phyloP scores from a whole-genome alignment of 2,797 vertebrate species.

The Fringilla coelebs region DNA sequence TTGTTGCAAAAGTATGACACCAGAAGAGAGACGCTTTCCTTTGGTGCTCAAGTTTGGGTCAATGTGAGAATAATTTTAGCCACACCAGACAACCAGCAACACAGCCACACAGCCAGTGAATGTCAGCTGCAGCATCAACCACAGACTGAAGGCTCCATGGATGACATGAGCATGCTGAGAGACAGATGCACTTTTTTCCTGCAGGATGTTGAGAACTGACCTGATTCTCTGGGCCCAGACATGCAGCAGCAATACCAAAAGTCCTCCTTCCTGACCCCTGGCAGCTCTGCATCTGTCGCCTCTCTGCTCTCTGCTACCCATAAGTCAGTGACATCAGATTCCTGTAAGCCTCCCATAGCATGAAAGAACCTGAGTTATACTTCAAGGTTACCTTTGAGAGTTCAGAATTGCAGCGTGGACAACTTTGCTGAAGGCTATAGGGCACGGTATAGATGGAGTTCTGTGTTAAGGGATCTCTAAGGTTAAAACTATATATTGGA shows the following conservation, averaged over 20 bases:
- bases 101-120: not conserved
- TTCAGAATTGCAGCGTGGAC: not conserved
- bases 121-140: not conserved
- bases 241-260: not conserved
- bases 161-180: not conserved
- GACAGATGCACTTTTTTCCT: not conserved
- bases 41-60: not conserved
- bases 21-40: not conserved
- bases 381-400: slow-evolving; percentile 25
- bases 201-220: not conserved
- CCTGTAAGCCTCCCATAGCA: not conserved
- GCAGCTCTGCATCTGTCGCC: not conserved
- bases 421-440: slow-evolving; percentile 37
- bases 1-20: not conserved
- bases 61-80: not conserved
- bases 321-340: not conserved
- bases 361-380: not conserved
- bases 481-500: not conserved
- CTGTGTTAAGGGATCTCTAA: slow-evolving; percentile 17
- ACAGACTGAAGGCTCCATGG: not conserved
- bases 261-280: slow-evolving; percentile 3
- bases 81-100: not conserved
- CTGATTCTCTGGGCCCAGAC: not conserved
- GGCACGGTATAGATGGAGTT: not conserved
- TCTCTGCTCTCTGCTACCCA: not conserved